These are phyloP conservation scores for Aptenodytes forsteri DNA, from an alignment of 2,113 vertebrate species.

Conservation along the genomic window DNA sequence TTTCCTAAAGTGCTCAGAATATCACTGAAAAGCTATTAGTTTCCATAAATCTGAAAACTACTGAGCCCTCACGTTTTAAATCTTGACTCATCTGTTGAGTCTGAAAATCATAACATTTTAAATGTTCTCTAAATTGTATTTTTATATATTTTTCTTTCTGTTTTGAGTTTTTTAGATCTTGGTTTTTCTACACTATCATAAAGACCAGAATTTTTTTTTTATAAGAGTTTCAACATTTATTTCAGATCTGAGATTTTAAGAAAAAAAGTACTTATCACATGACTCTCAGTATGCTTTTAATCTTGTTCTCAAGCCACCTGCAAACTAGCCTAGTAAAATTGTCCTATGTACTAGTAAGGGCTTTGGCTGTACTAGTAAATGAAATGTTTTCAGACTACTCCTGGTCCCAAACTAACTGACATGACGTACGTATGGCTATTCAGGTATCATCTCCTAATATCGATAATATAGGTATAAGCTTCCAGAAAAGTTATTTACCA, in stretches of 20 bases:
- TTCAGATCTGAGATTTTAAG: not conserved
- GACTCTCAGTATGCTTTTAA: not conserved
- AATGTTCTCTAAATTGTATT: not conserved
- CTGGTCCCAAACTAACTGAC: not conserved
- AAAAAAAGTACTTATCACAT: not conserved
- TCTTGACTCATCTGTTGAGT: not conserved
- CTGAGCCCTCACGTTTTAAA: not conserved
- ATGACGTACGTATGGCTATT: not conserved
- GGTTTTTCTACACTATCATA: not conserved
- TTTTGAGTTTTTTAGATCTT: not conserved
- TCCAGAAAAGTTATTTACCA: not conserved
- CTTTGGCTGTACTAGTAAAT: not conserved
- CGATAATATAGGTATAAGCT: not conserved
- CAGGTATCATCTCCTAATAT: not conserved
- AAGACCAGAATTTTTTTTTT: not conserved
- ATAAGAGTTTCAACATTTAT: not conserved
- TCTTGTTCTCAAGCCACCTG: not conserved
- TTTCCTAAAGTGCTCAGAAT: not conserved
- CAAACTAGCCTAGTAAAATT: not conserved
- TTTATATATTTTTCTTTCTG: not conserved
- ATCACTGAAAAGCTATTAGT: not conserved
- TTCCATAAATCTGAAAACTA: not conserved
- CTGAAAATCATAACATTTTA: not conserved
- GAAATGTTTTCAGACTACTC: not conserved
- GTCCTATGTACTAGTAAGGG: not conserved